phyloP scores from a whole-genome alignment of 2,888 invertebrate species.

The Herminia tarsipennalis region DNA sequence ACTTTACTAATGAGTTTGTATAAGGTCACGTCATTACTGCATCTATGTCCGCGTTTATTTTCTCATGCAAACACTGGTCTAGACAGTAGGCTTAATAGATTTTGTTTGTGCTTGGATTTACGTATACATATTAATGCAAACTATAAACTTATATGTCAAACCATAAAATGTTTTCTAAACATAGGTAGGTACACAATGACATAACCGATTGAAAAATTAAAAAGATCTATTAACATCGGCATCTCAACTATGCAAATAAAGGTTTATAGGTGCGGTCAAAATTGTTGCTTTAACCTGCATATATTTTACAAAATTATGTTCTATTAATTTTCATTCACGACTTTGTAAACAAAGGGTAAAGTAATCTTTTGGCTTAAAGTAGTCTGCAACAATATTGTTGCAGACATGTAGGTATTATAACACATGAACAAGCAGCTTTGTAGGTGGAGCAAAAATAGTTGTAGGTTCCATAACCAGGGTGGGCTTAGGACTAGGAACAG shows the following conservation, averaged over 20 bases:
- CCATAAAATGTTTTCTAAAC: background rate
- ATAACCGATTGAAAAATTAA: background rate
- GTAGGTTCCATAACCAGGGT: constrained; percentile 22
- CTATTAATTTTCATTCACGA: constrained; percentile 1
- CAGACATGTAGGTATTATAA: too few relatives aligned
- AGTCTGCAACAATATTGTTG: constrained; percentile 1
- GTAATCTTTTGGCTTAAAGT: background rate
- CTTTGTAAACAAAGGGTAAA: background rate
- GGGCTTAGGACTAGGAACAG: constrained; percentile 31
- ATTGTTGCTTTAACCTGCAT: constrained; percentile 8
- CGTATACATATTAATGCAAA: too few relatives aligned
- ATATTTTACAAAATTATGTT: constrained; percentile 1
- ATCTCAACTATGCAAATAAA: constrained; percentile 7
- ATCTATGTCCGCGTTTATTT: background rate
- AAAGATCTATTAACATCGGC: constrained; percentile 3
- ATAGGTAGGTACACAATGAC: background rate
- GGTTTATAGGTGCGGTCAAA: constrained; percentile 3
- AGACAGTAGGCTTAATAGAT: too few relatives aligned
- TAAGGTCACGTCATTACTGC: constrained; percentile 27
- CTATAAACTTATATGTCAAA: too few relatives aligned
- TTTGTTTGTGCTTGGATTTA: too few relatives aligned
- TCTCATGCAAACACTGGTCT: background rate
- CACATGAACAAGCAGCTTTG: too few relatives aligned
- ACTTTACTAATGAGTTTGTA: constrained; percentile 4
- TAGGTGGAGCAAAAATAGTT: too few relatives aligned